Evolutionary conservation across 1,140 invertebrate species (phyloP).

Genomic region (Dendroctonus ponderosae): DNA sequence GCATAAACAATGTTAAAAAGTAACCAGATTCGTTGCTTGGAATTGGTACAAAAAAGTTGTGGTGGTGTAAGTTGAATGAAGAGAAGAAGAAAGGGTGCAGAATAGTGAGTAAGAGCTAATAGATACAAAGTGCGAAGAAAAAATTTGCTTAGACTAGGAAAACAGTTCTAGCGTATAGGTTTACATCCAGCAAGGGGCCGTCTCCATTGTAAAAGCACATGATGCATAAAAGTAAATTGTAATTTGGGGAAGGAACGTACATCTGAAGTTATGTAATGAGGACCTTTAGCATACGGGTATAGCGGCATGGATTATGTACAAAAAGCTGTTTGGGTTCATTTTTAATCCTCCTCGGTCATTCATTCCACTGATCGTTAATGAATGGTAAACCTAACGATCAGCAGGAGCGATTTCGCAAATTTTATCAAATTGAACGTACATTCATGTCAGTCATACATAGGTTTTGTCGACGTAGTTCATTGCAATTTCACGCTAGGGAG

Average conservation of each 20-base stretch:
- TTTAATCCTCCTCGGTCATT: background rate
- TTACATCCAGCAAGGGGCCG: conserved; percentile 7
- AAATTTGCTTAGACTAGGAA: background rate
- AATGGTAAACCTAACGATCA: too few relatives aligned
- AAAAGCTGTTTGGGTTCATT: conserved; percentile 15
- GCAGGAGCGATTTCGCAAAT: too few relatives aligned
- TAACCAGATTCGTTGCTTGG: conserved; percentile 18
- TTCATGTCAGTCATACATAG: too few relatives aligned
- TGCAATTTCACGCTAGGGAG: too few relatives aligned
- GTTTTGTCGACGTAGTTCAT: too few relatives aligned
- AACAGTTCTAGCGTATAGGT: background rate
- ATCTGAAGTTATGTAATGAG: conserved; percentile 17
- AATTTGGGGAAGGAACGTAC: background rate
- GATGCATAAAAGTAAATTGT: background rate
- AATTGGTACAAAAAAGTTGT: conserved; percentile 14
- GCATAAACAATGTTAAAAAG: conserved; percentile 4
- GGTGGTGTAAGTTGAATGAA: conserved; percentile 1
- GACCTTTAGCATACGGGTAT: conserved; percentile 18
- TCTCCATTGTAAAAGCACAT: conserved; percentile 8
- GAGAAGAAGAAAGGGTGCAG: background rate
- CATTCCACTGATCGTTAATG: too few relatives aligned
- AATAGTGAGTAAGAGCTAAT: conserved; percentile 15
- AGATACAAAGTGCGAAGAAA: conserved; percentile 1
- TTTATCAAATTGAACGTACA: too few relatives aligned
- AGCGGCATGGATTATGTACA: conserved; percentile 20